Evolutionary conservation across 92 coral and sea anemone species (phyloP).

Genomic region (Palythoa grandis): DNA sequence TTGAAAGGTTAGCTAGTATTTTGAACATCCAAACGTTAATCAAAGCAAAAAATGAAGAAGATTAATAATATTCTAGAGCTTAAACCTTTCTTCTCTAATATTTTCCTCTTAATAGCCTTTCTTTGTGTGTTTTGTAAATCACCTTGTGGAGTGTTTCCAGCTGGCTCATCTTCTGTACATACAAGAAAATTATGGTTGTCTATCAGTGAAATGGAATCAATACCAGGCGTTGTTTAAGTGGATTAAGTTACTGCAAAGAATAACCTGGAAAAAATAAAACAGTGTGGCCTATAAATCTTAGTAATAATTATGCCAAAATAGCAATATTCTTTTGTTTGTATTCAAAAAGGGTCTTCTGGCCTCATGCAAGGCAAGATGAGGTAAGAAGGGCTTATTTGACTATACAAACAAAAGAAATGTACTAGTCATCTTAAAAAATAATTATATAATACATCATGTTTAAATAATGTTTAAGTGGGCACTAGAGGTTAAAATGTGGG

Average conservation of each 20-base stretch:
- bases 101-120: not conserved
- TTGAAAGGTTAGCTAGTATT: conserved; percentile 33
- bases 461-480: too few relatives aligned
- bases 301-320: too few relatives aligned
- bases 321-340: too few relatives aligned
- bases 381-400: too few relatives aligned
- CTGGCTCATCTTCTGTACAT: not conserved
- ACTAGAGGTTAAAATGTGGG: too few relatives aligned
- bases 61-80: not conserved
- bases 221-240: not conserved
- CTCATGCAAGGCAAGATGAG: too few relatives aligned
- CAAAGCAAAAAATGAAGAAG: not conserved
- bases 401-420: too few relatives aligned
- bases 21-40: not conserved
- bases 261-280: not conserved
- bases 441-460: too few relatives aligned
- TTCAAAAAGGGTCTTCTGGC: too few relatives aligned
- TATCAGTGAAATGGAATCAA: not conserved
- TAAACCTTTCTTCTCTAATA: conserved; percentile 37
- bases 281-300: not conserved
- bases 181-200: not conserved
- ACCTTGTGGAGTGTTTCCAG: not conserved
- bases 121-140: not conserved
- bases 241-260: not conserved
- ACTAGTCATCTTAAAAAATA: too few relatives aligned